Evolutionary conservation across 2,888 invertebrate genomes (phyloP).

Genomic region (Polyommatus icarus): DNA sequence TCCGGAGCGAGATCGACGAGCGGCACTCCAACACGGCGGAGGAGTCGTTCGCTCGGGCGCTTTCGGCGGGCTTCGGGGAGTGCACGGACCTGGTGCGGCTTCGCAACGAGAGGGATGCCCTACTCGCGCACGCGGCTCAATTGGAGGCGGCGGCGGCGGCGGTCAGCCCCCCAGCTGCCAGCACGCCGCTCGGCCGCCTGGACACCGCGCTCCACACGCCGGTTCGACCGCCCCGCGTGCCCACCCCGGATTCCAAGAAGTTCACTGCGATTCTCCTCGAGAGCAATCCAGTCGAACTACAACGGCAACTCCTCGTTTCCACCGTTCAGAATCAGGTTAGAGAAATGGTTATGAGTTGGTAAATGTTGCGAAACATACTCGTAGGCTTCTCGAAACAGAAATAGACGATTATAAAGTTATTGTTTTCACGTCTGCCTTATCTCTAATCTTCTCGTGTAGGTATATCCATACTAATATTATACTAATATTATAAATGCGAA

Average conservation of each 20-base stretch:
- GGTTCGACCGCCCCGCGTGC: slow-evolving; percentile 81
- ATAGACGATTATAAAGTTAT: too few relatives aligned
- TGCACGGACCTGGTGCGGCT: slow-evolving; percentile 79
- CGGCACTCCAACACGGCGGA: slow-evolving; percentile 78
- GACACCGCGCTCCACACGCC: slow-evolving; percentile 86
- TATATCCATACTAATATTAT: too few relatives aligned
- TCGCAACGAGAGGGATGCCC: slow-evolving; percentile 86
- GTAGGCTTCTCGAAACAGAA: neutral
- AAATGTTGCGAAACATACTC: neutral
- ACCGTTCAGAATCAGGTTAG: slow-evolving; percentile 92
- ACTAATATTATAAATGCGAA: too few relatives aligned
- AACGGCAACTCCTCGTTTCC: slow-evolving; percentile 89
- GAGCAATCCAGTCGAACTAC: slow-evolving; percentile 89
- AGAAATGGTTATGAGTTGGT: slow-evolving; percentile 6
- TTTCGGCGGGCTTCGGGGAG: slow-evolving; percentile 51
- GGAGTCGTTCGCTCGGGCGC: slow-evolving; percentile 81
- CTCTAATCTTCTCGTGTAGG: too few relatives aligned
- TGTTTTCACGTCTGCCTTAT: too few relatives aligned
- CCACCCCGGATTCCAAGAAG: slow-evolving; percentile 86
- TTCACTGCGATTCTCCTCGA: slow-evolving; percentile 91
- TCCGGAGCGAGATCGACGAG: slow-evolving; percentile 69
- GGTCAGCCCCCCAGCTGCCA: slow-evolving; percentile 59
- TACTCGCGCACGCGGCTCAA: slow-evolving; percentile 87
- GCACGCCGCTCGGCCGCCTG: slow-evolving; percentile 83
- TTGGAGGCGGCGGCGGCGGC: slow-evolving; percentile 86